These are phyloP conservation scores for Lepeophtheirus nordmannii DNA, from an alignment of 2,888 invertebrate genomes.

Conservation along the genomic window DNA sequence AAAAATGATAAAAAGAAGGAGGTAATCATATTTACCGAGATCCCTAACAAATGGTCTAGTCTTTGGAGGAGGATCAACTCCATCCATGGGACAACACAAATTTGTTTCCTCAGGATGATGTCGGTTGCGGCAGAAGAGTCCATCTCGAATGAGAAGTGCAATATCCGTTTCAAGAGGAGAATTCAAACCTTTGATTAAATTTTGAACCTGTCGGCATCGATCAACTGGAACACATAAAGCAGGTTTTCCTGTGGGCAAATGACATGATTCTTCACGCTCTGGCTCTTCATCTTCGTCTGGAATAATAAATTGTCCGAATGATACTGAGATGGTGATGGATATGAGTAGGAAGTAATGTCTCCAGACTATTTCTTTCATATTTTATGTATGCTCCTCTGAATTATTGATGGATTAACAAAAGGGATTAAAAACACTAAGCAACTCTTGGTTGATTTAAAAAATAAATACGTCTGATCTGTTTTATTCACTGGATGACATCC, in stretches of 20 bases:
- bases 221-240: neutral
- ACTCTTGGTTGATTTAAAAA: too few relatives aligned
- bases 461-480: too few relatives aligned
- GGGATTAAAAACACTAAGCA: too few relatives aligned
- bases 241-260: slow-evolving; percentile 5
- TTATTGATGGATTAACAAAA: too few relatives aligned
- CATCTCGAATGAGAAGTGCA: neutral
- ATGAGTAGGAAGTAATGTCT: too few relatives aligned
- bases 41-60: neutral
- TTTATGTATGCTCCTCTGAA: too few relatives aligned
- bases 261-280: neutral
- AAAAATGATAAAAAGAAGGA: neutral
- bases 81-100: neutral
- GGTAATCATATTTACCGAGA: neutral
- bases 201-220: neutral
- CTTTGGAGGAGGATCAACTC: neutral
- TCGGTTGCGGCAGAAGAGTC: neutral
- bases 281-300: neutral
- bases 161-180: neutral
- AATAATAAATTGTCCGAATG: neutral
- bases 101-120: neutral
- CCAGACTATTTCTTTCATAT: too few relatives aligned
- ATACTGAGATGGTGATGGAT: too few relatives aligned
- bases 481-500: too few relatives aligned
- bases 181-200: neutral